Evolutionary conservation across 2,888 invertebrate genomes (phyloP), one percentile per base, ranked within the genome.

Genomic region (Parnassius mnemosyne): DNA sequence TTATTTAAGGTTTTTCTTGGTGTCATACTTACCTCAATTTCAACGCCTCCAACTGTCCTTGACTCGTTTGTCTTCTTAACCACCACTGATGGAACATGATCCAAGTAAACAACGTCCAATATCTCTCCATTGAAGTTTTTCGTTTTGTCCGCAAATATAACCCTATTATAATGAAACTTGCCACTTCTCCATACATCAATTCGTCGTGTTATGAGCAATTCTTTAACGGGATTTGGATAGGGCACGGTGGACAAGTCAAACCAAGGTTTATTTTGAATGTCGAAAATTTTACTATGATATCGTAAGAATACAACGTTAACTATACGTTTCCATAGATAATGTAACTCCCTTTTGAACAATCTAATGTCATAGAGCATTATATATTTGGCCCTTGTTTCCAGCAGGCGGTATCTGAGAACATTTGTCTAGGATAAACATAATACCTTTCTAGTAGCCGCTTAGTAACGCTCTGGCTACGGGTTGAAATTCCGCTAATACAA

Each of bases 251-350:
- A 93, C 0, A 97, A 80, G 72, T 95, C 95, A 67, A 94, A 96
- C 92, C 94, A 95, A 16, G 93, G 87, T 41, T 84, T 87, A 67
- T 79, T 82, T 64, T 80, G 85, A 3, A 69, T 46, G 12, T 57
- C 49, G 3, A 9, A 9, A 9, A 13, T 63, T 69, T 84, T 82
- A 56, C 72, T 83, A 72, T 93, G 94, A 69, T 92, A 92, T 55
- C 93, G 92, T 12, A 97, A 84, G 69, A 97, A 97, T 9, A 96
- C 81, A 0, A 95, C 94, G 71, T 95, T 95, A 16, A 96, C 93
- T 55, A 96, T 94, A 66, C 95, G 92, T 66, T 94, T 95, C 97
- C 97, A 97, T 12, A 97, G 79, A 72, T 95, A 95, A 72, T 94
- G 93, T 66, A 95, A 84, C 7, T 94, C 92, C 66, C 92, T 90